Base-by-base conservation (phyloP, 2,888 invertebrate genomes). In the Metacarcinus magister region DNA sequence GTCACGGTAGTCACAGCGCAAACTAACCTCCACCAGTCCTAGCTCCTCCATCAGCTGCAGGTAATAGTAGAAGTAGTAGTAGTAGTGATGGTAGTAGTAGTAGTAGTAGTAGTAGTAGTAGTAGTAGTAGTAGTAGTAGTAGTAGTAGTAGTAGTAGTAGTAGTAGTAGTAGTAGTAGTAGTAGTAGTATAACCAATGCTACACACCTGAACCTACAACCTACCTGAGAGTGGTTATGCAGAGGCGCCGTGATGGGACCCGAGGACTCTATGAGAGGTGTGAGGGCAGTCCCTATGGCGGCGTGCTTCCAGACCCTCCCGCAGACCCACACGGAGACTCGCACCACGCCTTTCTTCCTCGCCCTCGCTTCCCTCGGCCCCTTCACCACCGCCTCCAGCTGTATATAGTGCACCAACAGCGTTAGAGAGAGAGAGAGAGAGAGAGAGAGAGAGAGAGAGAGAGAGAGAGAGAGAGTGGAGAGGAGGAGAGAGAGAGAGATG, bases 311-410 rank as follows among this genome's bases (percentile, higher is more conserved):
- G 28, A 96, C 75, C 16, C 95, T 82, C n/a, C 95, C 96, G 23
- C 96, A 95, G 46, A 96, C 95, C 96, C 96, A 96, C 96, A 96
- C 96, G 8, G 90, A 48, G 89, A 96, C 96, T 46, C 92, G 92
- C 87, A 96, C 95, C 48, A 95, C 44, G 7, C 48, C 60, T 13
- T 60, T 91, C 93, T 89, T 82, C 93, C 94, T 96, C 19, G 60
- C 87, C 90, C 93, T 96, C 46, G 60, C 48, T 60, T 96, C 96
- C 60, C 96, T 28, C 13, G 96, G 96, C 13, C 54, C 44, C 87
- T 96, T 96, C 60, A 95, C 95, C 39, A 91, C n/a, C 28, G 95
- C 90, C 32, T 96, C 96, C 43, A 95, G 43, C 96, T 96, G 89
- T 13, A 10, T 28, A 4, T 43, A 19, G 13, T 32, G 32, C 7